phyloP scores from a whole-genome alignment of 2,888 invertebrate genomes.

The Acheta domesticus region DNA sequence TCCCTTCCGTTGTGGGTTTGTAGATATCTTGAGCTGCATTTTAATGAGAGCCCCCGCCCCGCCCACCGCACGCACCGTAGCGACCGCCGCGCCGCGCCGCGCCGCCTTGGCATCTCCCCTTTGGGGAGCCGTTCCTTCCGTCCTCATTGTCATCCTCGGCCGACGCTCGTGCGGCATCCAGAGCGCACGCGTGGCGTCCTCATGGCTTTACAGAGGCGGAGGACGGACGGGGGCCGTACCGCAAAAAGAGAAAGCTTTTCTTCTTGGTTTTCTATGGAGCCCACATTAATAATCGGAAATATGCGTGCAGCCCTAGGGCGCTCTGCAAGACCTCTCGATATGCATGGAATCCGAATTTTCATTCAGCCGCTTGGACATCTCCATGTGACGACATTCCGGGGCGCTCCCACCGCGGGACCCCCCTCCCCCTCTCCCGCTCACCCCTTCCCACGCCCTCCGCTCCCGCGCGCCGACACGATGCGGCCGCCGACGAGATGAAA shows the following conservation, averaged over 20 bases:
- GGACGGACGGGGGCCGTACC: not conserved
- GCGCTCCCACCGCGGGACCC: not conserved
- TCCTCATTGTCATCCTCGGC: not conserved
- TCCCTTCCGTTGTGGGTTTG: not conserved
- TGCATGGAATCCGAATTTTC: slow-evolving; percentile 9
- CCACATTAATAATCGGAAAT: slow-evolving; percentile 18
- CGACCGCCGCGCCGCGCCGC: not conserved
- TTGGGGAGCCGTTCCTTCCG: not conserved
- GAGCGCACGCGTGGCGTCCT: not conserved
- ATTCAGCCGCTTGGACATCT: not conserved
- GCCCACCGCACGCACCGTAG: not conserved
- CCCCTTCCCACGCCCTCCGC: not conserved
- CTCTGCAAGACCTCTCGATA: not conserved
- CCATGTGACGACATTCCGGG: slow-evolving; percentile 6
- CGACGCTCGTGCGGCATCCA: not conserved
- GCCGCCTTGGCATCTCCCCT: too few relatives aligned
- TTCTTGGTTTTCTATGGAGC: slow-evolving; percentile 3
- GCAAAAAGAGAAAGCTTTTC: slow-evolving; percentile 18
- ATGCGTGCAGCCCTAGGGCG: not conserved
- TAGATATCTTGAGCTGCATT: not conserved
- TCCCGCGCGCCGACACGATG: not conserved
- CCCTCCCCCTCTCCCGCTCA: not conserved
- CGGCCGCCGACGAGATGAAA: not conserved
- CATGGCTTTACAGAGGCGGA: not conserved
- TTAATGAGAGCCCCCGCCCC: not conserved